Percentiles rank a stretch among this genome's conserved stretches.
phyloP scores from a whole-genome alignment of 2,888 invertebrate species.

The Acanthosepion esculentum region DNA sequence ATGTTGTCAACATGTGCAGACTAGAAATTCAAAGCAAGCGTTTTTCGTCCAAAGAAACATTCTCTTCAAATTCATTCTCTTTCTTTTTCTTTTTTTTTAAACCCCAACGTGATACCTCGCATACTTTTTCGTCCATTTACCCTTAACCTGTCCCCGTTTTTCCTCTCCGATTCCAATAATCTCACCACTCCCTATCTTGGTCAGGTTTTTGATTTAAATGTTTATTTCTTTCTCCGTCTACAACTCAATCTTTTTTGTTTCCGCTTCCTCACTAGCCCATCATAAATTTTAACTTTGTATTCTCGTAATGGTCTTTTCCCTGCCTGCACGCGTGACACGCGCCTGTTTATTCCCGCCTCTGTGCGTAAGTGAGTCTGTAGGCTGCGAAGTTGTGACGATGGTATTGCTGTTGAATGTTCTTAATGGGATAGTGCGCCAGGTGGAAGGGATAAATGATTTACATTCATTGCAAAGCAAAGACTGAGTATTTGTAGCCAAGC shows the following conservation, averaged over 20 bases:
- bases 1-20: not conserved
- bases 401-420: conserved; percentile 12
- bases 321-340: not conserved
- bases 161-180: not conserved
- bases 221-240: not conserved
- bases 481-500: not conserved
- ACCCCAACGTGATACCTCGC: not conserved
- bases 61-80: too few species aligned
- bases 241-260: not conserved
- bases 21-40: not conserved
- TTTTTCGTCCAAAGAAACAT: not conserved
- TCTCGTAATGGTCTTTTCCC: not conserved
- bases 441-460: not conserved
- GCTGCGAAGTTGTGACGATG: not conserved
- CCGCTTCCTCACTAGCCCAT: not conserved
- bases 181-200: not conserved
- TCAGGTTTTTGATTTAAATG: not conserved
- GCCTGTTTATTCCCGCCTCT: not conserved
- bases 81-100: not conserved
- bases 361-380: not conserved
- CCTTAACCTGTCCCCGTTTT: not conserved
- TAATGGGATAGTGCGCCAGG: not conserved
- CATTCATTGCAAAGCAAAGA: not conserved
- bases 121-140: not conserved
- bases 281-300: not conserved